Base-by-base conservation (phyloP, 1,140 invertebrate species). In the Platyura marginata region DNA sequence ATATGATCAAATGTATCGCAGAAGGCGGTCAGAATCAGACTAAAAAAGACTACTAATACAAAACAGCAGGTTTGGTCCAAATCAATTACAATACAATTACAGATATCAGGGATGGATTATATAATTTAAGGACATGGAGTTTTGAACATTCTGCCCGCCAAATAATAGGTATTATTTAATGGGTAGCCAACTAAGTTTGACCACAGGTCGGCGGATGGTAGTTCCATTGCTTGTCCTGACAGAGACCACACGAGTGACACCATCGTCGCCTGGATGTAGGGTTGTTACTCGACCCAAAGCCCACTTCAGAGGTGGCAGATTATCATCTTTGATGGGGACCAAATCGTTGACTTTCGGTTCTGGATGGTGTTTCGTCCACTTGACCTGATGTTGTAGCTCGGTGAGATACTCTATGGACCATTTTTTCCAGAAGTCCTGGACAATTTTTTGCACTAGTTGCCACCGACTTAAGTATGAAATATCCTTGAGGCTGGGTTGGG, bases 251-350 rank as follows among this genome's bases (percentile, higher is more conserved):
- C 54, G 43, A 5, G 48, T 41, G 13, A 51, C 23, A 25, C 43
- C 42, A 46, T 62, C 57, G 2, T 6, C 13, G 2, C 56, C 56
- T 16, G 50, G 51, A 44, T 53, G 46, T 0, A 48, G 18, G 29
- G 47, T 46, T 20, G 50, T 43, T 11, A 62, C 50, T 34, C 59
- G 46, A 29, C 48, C 57, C 18, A 62, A 20, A 8, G 41, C 37
- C 59, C 59, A 62, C 25, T 51, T 47, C 2, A 41, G 19, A 11
- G 57, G 55, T 8, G 59, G 53, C 9, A 50, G 41, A 35, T 51
- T 50, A 21, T 56, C 52, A 15, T 59, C 52, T 36, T 56, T 56
- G 1, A 62, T 18, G 3, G 62, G n/a, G 20, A 63, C 61, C n/a
- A 62, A 18, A 10, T 46, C 42, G 34, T 49, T 48, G 13, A 52